These are phyloP conservation scores for Fulica atra DNA, from an alignment of 2,113 vertebrate species.

Conservation along the genomic window DNA sequence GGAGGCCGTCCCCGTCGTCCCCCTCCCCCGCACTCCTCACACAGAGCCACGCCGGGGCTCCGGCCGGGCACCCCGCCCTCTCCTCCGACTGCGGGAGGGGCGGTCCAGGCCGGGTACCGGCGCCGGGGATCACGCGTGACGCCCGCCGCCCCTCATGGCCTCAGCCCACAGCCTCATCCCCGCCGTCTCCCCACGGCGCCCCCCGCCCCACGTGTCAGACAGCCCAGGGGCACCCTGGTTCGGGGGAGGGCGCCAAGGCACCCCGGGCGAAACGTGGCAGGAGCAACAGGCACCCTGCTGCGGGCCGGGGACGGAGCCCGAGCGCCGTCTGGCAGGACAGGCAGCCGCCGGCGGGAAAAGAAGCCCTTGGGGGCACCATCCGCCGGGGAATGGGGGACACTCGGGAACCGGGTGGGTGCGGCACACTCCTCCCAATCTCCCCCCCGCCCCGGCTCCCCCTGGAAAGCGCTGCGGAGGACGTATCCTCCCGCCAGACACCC, in stretches of 20 bases:
- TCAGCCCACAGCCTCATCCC: neutral
- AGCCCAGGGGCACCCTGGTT: neutral
- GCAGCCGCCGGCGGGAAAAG: neutral
- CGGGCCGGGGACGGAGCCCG: neutral
- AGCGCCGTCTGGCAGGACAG: neutral
- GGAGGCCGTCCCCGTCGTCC: neutral
- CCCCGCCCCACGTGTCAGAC: neutral
- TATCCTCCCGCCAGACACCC: neutral
- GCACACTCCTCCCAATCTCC: neutral
- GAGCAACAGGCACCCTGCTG: conserved; percentile 18
- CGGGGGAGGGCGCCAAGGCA: neutral
- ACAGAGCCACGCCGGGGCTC: neutral
- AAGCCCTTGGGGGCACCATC: neutral
- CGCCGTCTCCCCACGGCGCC: neutral
- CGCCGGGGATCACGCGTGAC: neutral
- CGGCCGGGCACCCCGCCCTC: neutral
- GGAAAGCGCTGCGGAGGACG: neutral
- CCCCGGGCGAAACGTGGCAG: neutral
- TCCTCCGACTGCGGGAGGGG: neutral
- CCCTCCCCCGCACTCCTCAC: neutral
- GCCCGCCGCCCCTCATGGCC: neutral
- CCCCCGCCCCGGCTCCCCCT: neutral
- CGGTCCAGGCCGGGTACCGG: no score
- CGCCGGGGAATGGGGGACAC: neutral
- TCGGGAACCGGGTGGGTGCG: neutral